Evolutionary conservation across 2,888 invertebrate genomes (phyloP).

Genomic region (Luperina testacea): DNA sequence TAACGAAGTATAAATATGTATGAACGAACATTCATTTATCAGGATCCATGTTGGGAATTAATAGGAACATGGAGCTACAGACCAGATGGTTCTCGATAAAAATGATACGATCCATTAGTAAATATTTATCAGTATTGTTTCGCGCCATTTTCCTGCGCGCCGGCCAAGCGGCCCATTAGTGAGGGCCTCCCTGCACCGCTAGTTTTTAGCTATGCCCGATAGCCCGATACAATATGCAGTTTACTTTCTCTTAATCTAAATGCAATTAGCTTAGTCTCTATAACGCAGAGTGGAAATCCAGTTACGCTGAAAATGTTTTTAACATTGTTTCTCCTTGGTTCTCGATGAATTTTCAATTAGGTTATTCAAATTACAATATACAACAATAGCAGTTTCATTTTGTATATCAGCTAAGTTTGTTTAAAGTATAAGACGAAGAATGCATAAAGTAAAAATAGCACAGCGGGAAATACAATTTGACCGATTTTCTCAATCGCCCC

Average conservation of each 20-base stretch:
- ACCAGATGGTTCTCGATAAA: slow-evolving; percentile 24
- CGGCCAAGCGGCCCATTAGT: slow-evolving; percentile 31
- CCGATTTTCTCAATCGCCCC: slow-evolving; percentile 17
- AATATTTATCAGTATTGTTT: slow-evolving; percentile 55
- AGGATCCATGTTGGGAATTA: slow-evolving; percentile 25
- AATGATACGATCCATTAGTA: slow-evolving; percentile 44
- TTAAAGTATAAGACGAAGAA: not conserved
- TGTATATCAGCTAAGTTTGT: not conserved
- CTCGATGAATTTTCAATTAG: slow-evolving; percentile 17
- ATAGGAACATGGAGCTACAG: slow-evolving; percentile 27
- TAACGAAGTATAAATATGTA: slow-evolving; percentile 51
- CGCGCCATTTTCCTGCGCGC: slow-evolving; percentile 46
- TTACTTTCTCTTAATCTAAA: slow-evolving; percentile 55
- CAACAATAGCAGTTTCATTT: not conserved
- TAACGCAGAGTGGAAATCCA: slow-evolving; percentile 36
- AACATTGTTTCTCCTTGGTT: slow-evolving; percentile 1
- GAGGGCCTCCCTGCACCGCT: slow-evolving; percentile 16
- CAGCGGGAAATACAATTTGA: not conserved
- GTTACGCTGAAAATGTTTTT: slow-evolving; percentile 36
- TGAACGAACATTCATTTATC: slow-evolving; percentile 39
- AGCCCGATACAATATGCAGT: slow-evolving; percentile 57
- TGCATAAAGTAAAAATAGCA: not conserved
- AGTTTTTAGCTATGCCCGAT: slow-evolving; percentile 44
- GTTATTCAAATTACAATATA: slow-evolving; percentile 1
- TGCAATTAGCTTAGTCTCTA: slow-evolving; percentile 52